Evolutionary conservation across 2,888 invertebrate genomes (phyloP), one percentile per base, ranked within the genome.

Genomic region (Torymus tubicola): DNA sequence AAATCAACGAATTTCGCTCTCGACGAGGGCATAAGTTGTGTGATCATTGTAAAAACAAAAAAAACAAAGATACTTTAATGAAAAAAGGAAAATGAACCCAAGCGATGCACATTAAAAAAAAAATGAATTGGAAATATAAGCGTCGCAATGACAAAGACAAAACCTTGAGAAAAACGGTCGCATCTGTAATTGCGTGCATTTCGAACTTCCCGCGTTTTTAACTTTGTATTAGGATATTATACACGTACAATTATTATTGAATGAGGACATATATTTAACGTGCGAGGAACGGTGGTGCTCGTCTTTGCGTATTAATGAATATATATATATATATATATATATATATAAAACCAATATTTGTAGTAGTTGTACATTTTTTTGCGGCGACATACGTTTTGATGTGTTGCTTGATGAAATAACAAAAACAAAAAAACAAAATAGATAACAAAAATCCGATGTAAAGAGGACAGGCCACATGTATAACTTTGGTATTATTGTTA

Each of bases 191-290:
- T 60, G 84, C 80, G 80, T 80, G 78, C 74, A 80, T 82, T 86
- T 85, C 85, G 80, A 88, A 87, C 85, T 88, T 88, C 84, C 87
- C 86, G 87, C 85, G 87, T 89, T 89, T 89, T 87, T 87, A 88
- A 88, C 86, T 88, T 89, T 89, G 82, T 88, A 89, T 87, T 85
- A 85, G 76, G 81, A 84, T 85, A 42, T 42, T 42, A 86, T 84
- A 84, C 84, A 85, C 85, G 65, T 83, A 85, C 83, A 86, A 85
- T 86, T 84, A 85, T 86, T 85, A 81, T 77, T 53, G 75, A 65
- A 74, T 77, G 21, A 42, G 42, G 42, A 42, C 8, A 24, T 60
- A 68, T 69, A 60, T 55, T 67, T 53, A 65, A 68, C 50, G 42
- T 24, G 64, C 50, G 58, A 55, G 55, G 55, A 61, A 63, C 69